Evolutionary conservation across 1,140 invertebrate genomes (phyloP).

Genomic region (Agrypnia vestita): DNA sequence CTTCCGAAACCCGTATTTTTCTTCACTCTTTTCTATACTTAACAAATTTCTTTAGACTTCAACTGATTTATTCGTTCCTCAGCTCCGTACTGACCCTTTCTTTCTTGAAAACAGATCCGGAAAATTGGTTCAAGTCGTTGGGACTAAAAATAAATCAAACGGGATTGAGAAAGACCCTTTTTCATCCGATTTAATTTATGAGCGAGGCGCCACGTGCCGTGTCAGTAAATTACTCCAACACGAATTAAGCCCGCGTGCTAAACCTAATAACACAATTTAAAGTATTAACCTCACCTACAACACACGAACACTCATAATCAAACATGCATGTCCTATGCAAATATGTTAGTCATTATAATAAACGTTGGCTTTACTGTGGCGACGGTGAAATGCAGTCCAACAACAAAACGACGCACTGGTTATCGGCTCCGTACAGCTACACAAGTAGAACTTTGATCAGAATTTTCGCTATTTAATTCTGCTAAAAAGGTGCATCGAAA

Average conservation of each 20-base stretch:
- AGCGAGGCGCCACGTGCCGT: slow-evolving; percentile 1
- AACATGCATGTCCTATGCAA: slow-evolving; percentile 1
- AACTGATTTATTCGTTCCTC: slow-evolving; percentile 34
- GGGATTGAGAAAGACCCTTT: slow-evolving; percentile 21
- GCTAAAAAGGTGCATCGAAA: no score
- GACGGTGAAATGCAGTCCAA: no score
- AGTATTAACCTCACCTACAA: background rate
- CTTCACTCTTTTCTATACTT: background rate
- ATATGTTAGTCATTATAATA: background rate
- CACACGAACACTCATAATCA: background rate
- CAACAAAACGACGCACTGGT: no score
- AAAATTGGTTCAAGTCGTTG: slow-evolving; percentile 34
- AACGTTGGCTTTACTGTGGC: no score
- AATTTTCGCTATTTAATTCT: no score
- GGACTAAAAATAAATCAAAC: slow-evolving; percentile 33
- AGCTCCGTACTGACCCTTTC: slow-evolving; percentile 13
- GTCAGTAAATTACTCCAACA: background rate
- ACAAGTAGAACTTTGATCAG: no score
- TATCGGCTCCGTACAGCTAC: no score
- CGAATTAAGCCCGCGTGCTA: slow-evolving; percentile 20
- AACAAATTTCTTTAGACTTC: slow-evolving; percentile 20
- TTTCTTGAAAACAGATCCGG: slow-evolving; percentile 28
- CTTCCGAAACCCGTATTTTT: no score
- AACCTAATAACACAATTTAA: slow-evolving; percentile 31
- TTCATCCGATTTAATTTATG: slow-evolving; percentile 42